Evolutionary conservation across 2,797 vertebrate genomes (phyloP).

Genomic region (Silurus lanzhouensis): DNA sequence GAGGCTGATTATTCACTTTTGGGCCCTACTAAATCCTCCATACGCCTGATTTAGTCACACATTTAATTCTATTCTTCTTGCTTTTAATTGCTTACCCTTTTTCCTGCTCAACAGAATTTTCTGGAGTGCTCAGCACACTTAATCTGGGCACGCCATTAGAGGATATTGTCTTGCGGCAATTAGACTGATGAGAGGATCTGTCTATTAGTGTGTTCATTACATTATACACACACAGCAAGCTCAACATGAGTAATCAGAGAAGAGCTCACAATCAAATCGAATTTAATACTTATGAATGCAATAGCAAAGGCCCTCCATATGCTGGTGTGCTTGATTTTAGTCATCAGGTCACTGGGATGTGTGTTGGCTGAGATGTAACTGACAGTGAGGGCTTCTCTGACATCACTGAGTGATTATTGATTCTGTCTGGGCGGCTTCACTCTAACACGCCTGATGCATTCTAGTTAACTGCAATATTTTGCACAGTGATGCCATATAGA

Average conservation of each 20-base stretch:
- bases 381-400: background rate
- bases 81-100: slow-evolving; percentile 54
- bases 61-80: slow-evolving; percentile 52
- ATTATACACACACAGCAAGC: slow-evolving; percentile 38
- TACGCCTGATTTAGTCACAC: slow-evolving; percentile 52
- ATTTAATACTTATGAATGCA: slow-evolving; percentile 36
- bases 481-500: background rate
- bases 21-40: slow-evolving; percentile 44
- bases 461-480: background rate
- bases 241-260: slow-evolving; percentile 45
- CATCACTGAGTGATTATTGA: background rate
- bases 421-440: background rate
- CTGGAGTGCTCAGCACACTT: slow-evolving; percentile 48
- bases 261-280: slow-evolving; percentile 30
- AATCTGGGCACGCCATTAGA: slow-evolving; percentile 58
- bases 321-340: slow-evolving; percentile 6
- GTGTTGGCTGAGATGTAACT: slow-evolving; percentile 12
- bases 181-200: slow-evolving; percentile 57
- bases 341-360: slow-evolving; percentile 5
- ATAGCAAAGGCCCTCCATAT: slow-evolving; percentile 11
- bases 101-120: slow-evolving; percentile 48
- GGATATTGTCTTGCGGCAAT: slow-evolving; percentile 59
- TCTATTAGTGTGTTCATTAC: slow-evolving; percentile 57
- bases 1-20: slow-evolving; percentile 52
- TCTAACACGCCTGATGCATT: background rate